phyloP scores from a whole-genome alignment of 2,113 vertebrate species.

The Otus sunia region DNA sequence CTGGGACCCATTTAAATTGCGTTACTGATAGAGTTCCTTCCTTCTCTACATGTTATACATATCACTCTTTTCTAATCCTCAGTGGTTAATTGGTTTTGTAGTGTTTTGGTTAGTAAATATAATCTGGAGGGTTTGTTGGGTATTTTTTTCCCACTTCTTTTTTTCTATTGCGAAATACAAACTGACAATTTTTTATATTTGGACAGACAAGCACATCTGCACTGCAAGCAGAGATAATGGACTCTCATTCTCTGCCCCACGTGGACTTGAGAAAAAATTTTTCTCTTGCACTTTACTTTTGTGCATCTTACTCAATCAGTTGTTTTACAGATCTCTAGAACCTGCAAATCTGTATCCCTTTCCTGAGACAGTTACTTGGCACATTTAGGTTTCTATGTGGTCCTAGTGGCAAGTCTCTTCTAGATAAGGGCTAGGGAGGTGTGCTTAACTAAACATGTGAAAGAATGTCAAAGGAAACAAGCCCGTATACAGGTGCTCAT shows the following conservation, averaged over 20 bases:
- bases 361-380: neutral
- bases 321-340: neutral
- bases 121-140: rapidly evolving
- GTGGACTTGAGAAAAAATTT: neutral
- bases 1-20: neutral
- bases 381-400: neutral
- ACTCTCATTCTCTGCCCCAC: neutral
- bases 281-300: neutral
- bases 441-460: neutral
- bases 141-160: rapidly evolving
- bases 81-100: neutral
- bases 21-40: neutral
- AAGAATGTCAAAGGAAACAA: neutral
- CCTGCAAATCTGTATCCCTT: neutral
- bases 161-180: neutral
- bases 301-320: neutral
- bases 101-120: neutral
- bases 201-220: neutral
- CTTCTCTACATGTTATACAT: neutral
- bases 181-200: neutral
- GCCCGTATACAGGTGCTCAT: neutral
- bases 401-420: neutral
- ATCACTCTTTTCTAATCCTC: neutral
- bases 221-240: neutral
- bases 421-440: neutral